A percentile compares a stretch with the other conserved stretches of the same genome.
phyloP scores from a whole-genome alignment of 2,888 invertebrate species.

The Volucella zonaria region DNA sequence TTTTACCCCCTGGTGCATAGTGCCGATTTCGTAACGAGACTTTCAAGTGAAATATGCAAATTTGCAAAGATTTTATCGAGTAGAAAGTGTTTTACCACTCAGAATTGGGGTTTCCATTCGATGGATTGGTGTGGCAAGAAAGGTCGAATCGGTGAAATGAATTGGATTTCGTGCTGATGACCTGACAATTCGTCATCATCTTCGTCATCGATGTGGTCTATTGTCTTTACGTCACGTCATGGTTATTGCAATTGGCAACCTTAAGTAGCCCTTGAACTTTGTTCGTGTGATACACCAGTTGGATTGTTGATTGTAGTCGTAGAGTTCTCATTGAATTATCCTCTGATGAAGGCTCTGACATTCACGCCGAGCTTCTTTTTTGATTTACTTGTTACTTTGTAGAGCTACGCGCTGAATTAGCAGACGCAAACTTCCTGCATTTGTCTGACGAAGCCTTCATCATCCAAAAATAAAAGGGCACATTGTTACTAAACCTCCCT shows the following conservation, averaged over 20 bases:
- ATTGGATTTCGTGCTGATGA: conserved; percentile 3
- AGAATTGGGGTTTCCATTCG: background rate
- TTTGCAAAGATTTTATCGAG: background rate
- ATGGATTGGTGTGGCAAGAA: conserved; percentile 7
- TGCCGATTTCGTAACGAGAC: conserved; percentile 58
- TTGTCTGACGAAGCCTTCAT: too few relatives aligned
- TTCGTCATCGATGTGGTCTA: background rate
- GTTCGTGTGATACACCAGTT: background rate
- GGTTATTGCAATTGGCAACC: conserved; percentile 1
- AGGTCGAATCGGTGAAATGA: conserved; percentile 9
- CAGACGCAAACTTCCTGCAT: too few relatives aligned
- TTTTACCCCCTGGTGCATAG: conserved; percentile 11
- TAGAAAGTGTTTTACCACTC: background rate
- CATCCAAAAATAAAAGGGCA: conserved; percentile 34
- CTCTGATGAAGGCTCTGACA: conserved; percentile 12
- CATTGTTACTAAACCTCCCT: too few relatives aligned
- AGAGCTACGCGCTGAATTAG: background rate
- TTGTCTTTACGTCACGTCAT: background rate
- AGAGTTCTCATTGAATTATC: background rate
- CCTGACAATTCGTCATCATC: conserved; percentile 1
- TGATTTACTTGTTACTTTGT: background rate
- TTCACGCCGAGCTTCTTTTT: conserved; percentile 14
- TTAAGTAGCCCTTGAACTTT: conserved; percentile 57
- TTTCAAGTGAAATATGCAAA: conserved; percentile 45
- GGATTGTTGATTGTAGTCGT: background rate